Evolutionary conservation across 2,888 invertebrate species (phyloP).

Genomic region (Willowsia nigromaculata): DNA sequence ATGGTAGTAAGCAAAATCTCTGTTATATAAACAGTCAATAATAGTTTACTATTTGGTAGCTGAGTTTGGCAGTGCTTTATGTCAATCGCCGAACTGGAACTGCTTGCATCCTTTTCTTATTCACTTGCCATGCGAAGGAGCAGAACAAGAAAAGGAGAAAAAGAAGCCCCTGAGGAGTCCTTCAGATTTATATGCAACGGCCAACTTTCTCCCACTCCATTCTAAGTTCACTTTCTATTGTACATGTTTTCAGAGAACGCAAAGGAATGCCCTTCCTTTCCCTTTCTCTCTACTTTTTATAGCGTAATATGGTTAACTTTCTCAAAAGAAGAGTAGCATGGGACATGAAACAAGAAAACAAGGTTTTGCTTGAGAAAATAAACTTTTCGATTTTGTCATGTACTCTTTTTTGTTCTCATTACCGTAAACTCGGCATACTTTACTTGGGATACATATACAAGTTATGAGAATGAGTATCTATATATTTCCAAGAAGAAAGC

Average conservation of each 20-base stretch:
- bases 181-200: conserved; percentile 73
- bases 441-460: too few species aligned
- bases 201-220: conserved; percentile 37
- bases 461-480: too few species aligned
- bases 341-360: too few species aligned
- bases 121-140: conserved; percentile 38
- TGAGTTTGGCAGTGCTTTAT: conserved; percentile 41
- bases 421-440: background rate
- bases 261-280: too few species aligned
- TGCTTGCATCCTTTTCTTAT: conserved; percentile 52
- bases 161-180: conserved; percentile 64
- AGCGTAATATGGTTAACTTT: background rate
- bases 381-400: background rate
- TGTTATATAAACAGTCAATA: conserved; percentile 53
- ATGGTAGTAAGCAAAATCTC: background rate
- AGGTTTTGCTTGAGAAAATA: background rate
- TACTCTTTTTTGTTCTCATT: background rate
- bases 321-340: too few species aligned
- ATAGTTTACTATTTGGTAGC: conserved; percentile 23
- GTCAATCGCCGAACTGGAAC: conserved; percentile 55
- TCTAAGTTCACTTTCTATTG: too few species aligned
- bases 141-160: background rate
- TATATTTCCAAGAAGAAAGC: too few species aligned
- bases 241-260: too few species aligned
- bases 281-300: too few species aligned